Base-by-base conservation (phyloP, 2,888 invertebrate genomes). In the Fabriciana adippe region DNA sequence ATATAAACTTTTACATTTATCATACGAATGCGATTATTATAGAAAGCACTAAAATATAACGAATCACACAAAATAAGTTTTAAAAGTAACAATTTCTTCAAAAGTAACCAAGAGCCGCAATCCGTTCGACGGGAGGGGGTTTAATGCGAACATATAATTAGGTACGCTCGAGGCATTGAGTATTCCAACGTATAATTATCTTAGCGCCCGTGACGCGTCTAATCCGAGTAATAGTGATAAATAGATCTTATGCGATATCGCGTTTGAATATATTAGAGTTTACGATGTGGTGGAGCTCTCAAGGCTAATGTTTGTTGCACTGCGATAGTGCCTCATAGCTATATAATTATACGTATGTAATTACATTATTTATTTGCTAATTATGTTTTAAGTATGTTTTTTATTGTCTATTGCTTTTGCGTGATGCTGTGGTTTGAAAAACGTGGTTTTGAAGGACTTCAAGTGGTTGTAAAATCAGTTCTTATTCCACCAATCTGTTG, bases 171-270 rank as follows among this genome's bases (percentile, higher is more conserved):
- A 72, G 74, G 80, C 86, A 89, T 89, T 88, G 87, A 88, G 81
- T 89, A 88, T 89, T 85, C 86, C 80, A 76, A 73, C 82, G 78
- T 81, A 84, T 89, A 89, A 90, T 90, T 88, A 89, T 82, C 80
- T 82, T 77, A 80, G 80, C 79, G 80, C 83, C 84, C 79, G 83
- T 86, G 89, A 88, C 89, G 87, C 81, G 81, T 77, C 81, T 89
- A 87, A 89, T 87, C 86, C 86, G 76, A 80, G 83, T 90, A 90
- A 90, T 89, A 85, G 85, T 88, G 89, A 90, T 90, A 90, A 89
- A 89, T 89, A 90, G 87, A 88, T 86, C 82, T 78, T 78, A 81
- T 79, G 79, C 76, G 76, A 80, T 87, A 87, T 83, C 79, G 78
- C 78, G 76, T 81, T 78, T 75, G 83, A 84, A 86, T 88, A 84